These are phyloP conservation scores for Pterocles gutturalis DNA, from an alignment of 2,113 vertebrate species.

Conservation along the genomic window DNA sequence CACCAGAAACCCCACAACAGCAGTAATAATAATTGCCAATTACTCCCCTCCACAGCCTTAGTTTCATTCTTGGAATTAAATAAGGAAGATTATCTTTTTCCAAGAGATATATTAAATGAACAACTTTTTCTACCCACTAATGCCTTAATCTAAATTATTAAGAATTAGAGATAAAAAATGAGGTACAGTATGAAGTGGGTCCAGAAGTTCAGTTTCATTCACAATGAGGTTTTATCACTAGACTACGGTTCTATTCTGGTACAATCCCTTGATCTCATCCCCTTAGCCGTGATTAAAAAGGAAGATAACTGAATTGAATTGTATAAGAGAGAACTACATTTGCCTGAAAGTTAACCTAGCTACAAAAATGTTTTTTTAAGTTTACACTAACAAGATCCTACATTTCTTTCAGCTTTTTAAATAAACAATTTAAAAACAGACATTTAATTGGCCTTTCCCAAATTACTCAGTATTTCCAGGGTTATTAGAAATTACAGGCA, in stretches of 20 bases:
- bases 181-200: neutral
- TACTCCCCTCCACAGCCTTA: neutral
- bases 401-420: neutral
- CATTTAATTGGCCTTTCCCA: neutral
- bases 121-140: neutral
- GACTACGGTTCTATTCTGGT: slow-evolving; percentile 29
- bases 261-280: slow-evolving; percentile 26
- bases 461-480: neutral
- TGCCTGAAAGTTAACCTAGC: neutral
- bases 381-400: neutral
- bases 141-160: neutral
- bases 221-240: neutral
- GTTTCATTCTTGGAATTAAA: neutral
- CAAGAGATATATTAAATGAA: neutral
- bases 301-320: neutral
- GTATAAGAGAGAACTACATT: neutral
- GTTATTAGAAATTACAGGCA: neutral
- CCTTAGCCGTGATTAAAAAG: slow-evolving; percentile 27
- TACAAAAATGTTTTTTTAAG: neutral
- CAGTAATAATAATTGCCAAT: neutral
- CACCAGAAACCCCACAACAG: neutral
- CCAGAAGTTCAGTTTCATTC: neutral
- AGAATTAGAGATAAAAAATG: neutral
- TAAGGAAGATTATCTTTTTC: neutral
- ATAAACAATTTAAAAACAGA: neutral